Conservation (phyloP, 2,888 invertebrate genomes). For the Apomyelois bistriatella region DNA sequence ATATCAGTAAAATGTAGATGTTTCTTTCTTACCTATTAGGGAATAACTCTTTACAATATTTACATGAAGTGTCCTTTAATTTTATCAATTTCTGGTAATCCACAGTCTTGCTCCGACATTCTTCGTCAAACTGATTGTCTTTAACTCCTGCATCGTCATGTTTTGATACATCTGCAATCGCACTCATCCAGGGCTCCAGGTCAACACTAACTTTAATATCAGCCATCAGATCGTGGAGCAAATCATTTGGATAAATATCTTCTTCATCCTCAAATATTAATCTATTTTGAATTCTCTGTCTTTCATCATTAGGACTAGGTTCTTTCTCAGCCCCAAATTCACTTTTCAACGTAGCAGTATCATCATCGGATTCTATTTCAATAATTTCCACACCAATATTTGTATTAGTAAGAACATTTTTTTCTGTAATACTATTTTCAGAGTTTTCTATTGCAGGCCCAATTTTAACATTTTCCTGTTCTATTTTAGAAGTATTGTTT, state of each 20-base stretch:
- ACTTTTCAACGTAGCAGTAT: neutral
- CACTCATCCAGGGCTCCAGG: neutral
- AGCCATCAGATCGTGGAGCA: constrained; percentile 16
- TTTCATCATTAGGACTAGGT: neutral
- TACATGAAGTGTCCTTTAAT: constrained; percentile 32
- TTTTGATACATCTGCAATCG: neutral
- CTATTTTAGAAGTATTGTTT: no score
- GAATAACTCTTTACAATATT: constrained; percentile 31
- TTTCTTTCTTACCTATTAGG: constrained; percentile 36
- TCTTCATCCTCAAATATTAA: constrained; percentile 31
- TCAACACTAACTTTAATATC: constrained; percentile 25
- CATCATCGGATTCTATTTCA: constrained; percentile 7
- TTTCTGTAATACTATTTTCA: neutral
- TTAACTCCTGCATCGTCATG: neutral
- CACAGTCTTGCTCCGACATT: constrained; percentile 24
- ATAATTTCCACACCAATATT: neutral
- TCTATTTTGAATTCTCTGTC: constrained; percentile 19
- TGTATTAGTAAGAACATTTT: neutral
- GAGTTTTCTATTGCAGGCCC: no score
- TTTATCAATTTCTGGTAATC: constrained; percentile 36
- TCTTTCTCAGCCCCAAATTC: neutral
- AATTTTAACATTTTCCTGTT: no score
- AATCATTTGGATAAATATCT: constrained; percentile 10
- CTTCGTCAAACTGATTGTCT: neutral
- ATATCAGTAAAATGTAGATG: no score